Conservation (phyloP, 2,797 vertebrate genomes). For the Tolypeutes matacus region DNA sequence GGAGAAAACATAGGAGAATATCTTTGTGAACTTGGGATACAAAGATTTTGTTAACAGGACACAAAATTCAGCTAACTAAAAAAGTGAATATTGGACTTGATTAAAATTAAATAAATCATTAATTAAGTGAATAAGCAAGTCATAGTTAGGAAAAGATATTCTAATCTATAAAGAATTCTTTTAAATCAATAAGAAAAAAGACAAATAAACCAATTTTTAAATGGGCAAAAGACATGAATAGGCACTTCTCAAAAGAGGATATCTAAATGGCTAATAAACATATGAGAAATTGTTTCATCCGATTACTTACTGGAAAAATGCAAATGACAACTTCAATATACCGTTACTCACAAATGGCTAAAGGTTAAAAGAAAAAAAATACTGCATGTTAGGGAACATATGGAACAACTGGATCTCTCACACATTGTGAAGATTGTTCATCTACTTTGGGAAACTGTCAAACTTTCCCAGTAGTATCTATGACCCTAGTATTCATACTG, state of each 20-base stretch:
- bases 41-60: background rate
- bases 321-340: constrained; percentile 5
- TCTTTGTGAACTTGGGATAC: background rate
- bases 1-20: background rate
- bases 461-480: background rate
- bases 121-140: background rate
- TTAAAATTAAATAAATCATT: background rate
- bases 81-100: background rate
- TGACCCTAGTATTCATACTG: background rate
- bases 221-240: background rate
- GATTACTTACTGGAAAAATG: constrained; percentile 35
- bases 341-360: background rate
- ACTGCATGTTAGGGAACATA: background rate
- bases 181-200: background rate
- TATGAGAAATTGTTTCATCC: background rate
- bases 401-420: background rate
- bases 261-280: background rate
- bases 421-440: background rate
- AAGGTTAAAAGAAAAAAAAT: background rate
- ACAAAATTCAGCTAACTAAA: background rate
- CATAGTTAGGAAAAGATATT: background rate
- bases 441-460: background rate
- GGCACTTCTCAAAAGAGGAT: background rate
- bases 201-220: background rate
- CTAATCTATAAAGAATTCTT: background rate